Conservation (phyloP, 2,888 invertebrate species). For the Drosophila pseudotalamancana region DNA sequence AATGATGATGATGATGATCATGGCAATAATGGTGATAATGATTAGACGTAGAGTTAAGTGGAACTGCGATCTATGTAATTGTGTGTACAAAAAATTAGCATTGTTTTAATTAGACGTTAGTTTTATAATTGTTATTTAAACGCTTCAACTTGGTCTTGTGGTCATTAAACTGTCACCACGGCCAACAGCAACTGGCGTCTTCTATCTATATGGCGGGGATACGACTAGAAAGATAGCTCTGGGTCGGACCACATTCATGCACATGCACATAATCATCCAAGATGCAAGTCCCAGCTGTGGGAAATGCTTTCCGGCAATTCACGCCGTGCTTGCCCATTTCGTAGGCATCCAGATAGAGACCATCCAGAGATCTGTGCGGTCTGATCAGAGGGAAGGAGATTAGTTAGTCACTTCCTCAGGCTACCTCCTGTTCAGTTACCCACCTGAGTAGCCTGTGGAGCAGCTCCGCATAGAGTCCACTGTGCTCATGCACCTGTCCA, state of each 20-base stretch:
- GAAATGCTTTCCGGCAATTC: conserved; percentile 56
- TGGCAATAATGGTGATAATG: conserved; percentile 9
- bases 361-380: conserved; percentile 62
- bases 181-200: conserved; percentile 50
- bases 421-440: background rate
- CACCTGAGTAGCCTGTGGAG: conserved; percentile 71
- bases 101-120: conserved; percentile 58
- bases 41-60: conserved; percentile 15
- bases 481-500: conserved; percentile 70
- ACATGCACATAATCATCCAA: conserved; percentile 68
- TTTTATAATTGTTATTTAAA: conserved; percentile 57
- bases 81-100: conserved; percentile 58
- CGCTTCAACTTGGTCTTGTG: conserved; percentile 22
- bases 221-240: conserved; percentile 35
- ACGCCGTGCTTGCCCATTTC: conserved; percentile 64
- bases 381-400: conserved; percentile 25
- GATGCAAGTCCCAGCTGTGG: conserved; percentile 54
- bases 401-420: background rate
- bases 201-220: background rate
- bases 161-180: conserved; percentile 42
- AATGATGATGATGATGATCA: background rate
- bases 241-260: conserved; percentile 51
- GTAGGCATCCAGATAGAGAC: conserved; percentile 60
- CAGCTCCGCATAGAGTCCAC: conserved; percentile 69
- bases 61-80: conserved; percentile 18